Evolutionary conservation across 2,113 vertebrate species (phyloP), one percentile per base, ranked within the genome.

Genomic region (Cryptomyrus ogoouensis): DNA sequence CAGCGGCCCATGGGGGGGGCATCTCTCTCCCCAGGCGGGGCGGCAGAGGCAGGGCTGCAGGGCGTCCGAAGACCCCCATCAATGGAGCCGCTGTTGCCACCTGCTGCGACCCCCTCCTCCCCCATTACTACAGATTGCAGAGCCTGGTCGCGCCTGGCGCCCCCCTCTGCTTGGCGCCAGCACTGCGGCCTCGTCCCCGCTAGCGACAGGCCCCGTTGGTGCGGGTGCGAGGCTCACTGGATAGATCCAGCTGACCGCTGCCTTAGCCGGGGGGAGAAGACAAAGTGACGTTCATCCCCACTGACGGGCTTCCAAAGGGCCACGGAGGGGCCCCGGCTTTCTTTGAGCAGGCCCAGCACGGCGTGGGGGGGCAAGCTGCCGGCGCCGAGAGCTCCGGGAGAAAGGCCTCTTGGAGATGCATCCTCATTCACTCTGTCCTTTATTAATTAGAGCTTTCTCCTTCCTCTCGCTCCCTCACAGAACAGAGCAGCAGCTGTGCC

Each of bases 391-490:
- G 3, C 35, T 19, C 53, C 3, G 12, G 21, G 87, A 88, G 56
- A 88, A 46, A 24, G 39, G 53, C 42, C 24, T 70, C 66, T 56
- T 62, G 87, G 35, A 70, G 42, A 70, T 35, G 56, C 42, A 42
- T 49, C 62, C 58, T 2, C 88, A 74, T 80, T 74, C 74, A 44
- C 50, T 89, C 70, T 89, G 77, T 56, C 88, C 39, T 53, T 89
- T 89, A 77, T 83, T 89, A 89, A 83, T 89, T 89, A 52, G 70
- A 77, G 62, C 62, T 49, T 62, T 88, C 66, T 88, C 62, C 88
- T 88, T 88, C 88, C 66, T 47, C 88, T 87, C 27, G 17, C 46
- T 87, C 49, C n/a, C 85, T 53, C 49, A 8, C 85, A 87, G 49
- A 87, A 52, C 85, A 52, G 85, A 35, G 47, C 49, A 52, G 85